Evolutionary conservation across 2,888 invertebrate species (phyloP).

Genomic region (Temnothorax ravouxi): DNA sequence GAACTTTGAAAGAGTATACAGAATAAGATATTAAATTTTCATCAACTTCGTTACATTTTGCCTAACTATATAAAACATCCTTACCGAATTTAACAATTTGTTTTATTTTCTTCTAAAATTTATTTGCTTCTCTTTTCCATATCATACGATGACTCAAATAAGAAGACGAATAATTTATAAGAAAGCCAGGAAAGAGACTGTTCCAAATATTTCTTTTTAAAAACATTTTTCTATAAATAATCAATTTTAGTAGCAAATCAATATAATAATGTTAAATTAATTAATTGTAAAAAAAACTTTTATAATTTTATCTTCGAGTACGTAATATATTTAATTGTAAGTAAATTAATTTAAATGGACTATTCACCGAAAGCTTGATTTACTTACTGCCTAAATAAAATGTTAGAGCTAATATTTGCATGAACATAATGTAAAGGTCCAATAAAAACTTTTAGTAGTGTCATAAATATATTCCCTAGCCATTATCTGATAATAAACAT

Average conservation of each 20-base stretch:
- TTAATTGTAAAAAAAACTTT: not conserved
- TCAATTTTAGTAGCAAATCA: not conserved
- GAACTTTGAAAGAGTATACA: no score
- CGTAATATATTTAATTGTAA: not conserved
- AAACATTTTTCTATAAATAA: not conserved
- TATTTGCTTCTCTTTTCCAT: not conserved
- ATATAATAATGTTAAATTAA: not conserved
- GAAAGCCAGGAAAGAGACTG: not conserved
- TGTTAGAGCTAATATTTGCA: not conserved
- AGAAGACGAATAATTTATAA: constrained; percentile 6
- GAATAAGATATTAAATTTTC: no score
- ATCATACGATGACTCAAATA: not conserved
- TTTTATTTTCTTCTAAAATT: not conserved
- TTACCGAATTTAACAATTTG: not conserved
- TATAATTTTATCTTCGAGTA: not conserved
- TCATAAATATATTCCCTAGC: not conserved
- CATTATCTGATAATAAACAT: not conserved
- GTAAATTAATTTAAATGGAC: not conserved
- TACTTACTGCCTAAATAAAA: not conserved
- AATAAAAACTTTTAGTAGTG: not conserved
- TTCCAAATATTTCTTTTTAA: not conserved
- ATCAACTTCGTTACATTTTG: no score
- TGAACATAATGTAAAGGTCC: not conserved
- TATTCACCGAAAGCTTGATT: not conserved
- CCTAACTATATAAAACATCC: no score